Conservation (phyloP, 2,113 vertebrate genomes). For the Nycticebus coucang region DNA sequence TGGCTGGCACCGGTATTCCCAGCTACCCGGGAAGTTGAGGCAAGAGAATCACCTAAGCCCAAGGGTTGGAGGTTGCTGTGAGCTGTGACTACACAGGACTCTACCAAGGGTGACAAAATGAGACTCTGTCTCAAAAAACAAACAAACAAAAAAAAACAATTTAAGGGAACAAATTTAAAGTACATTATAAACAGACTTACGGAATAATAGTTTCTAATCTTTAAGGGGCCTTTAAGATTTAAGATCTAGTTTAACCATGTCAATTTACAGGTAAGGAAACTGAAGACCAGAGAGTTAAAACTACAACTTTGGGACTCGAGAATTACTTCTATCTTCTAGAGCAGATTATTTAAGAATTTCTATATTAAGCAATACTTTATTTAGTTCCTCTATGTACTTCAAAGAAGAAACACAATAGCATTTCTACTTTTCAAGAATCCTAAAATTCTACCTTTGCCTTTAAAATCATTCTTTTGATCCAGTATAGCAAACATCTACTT, state of each 20-base stretch:
- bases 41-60: too few relatives aligned
- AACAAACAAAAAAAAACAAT: not conserved
- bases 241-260: not conserved
- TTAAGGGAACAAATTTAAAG: slow-evolving; percentile 55
- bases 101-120: too few relatives aligned
- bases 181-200: slow-evolving; percentile 19
- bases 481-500: slow-evolving; percentile 2
- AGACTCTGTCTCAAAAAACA: too few relatives aligned
- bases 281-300: slow-evolving; percentile 11
- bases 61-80: too few relatives aligned
- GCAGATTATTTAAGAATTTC: slow-evolving; percentile 16
- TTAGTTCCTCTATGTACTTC: slow-evolving; percentile 18
- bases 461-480: slow-evolving; percentile 30
- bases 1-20: too few relatives aligned
- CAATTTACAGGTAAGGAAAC: slow-evolving; percentile 47
- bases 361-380: slow-evolving; percentile 41
- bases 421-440: slow-evolving; percentile 25
- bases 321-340: slow-evolving; percentile 9
- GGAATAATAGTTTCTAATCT: slow-evolving; percentile 12
- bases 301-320: not conserved
- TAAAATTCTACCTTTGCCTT: slow-evolving; percentile 30
- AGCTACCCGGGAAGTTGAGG: too few relatives aligned
- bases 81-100: too few relatives aligned
- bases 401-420: slow-evolving; percentile 33
- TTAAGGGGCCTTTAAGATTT: slow-evolving; percentile 26